Base-by-base conservation (phyloP, 2,888 invertebrate species). In the Pegoplata infirma region DNA sequence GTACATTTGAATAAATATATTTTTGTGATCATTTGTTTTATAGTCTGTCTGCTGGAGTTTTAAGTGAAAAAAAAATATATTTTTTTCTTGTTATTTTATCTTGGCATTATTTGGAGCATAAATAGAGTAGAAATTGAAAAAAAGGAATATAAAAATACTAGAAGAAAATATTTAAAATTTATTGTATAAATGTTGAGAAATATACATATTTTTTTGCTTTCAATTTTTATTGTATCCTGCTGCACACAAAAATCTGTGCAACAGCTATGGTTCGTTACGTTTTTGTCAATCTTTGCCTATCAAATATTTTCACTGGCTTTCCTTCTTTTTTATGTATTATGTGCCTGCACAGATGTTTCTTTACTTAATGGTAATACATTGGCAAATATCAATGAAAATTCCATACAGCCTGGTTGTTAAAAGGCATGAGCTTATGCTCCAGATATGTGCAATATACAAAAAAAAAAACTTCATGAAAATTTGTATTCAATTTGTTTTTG, bases 261-360 rank as follows among this genome's bases (percentile, higher is more conserved):
- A 36, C 69, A 40, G 69, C 51, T 44, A 51, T 53, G 58, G 44
- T 51, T 59, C 25, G 59, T 59, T 59, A 69, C 32, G 21, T 69
- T 59, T 69, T 25, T 51, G 69, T 59, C 49, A 51, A 59, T 59
- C 51, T 59, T 69, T 69, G 59, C 59, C 51, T 69, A 59, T 59
- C 59, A 69, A 53, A 69, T 69, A 53, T 51, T 51, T 69, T 69
- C 25, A 25, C 40, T 51, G 49, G 25, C n/a, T 44, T 21, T 49
- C 10, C 23, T 40, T 6, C 17, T 10, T 19, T 44, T 44, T n/a
- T n/a, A n/a, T 25, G 3, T n/a, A 3, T 58, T 36, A 40, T 69
- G 46, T 55, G 46, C 40, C 36, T 28, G 49, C 25, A 17, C 51
- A 69, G 51, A 40, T 59, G 69, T 16, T 46, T 58, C 47, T 36